Percentiles rank a stretch among this genome's conserved stretches.
phyloP scores from a whole-genome alignment of 2,888 invertebrate genomes.

The Leptopilina myrica region DNA sequence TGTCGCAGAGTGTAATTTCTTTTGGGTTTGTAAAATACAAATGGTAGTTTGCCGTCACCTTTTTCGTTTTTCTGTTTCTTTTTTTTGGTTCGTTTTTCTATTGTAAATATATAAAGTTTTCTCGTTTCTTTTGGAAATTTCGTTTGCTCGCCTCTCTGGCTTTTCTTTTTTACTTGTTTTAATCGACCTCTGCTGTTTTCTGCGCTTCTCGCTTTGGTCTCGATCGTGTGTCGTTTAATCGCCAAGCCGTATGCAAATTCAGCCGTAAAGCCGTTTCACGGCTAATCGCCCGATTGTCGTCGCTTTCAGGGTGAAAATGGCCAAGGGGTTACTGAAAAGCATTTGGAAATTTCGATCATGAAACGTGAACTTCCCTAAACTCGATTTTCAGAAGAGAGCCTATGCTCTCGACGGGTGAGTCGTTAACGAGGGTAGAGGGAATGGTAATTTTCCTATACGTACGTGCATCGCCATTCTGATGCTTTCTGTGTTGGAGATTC shows the following conservation, averaged over 20 bases:
- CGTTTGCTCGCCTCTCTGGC: no score
- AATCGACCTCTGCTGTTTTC: slow-evolving; percentile 47
- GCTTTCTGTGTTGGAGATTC: slow-evolving; percentile 10
- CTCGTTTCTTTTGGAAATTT: background rate
- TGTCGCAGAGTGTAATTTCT: background rate
- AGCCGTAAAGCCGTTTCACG: slow-evolving; percentile 57
- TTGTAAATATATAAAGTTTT: background rate
- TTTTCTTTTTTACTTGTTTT: background rate
- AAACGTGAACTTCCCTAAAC: slow-evolving; percentile 34
- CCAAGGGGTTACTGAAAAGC: slow-evolving; percentile 43
- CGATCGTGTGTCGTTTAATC: slow-evolving; percentile 52
- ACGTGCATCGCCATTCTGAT: slow-evolving; percentile 26
- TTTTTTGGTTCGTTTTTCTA: background rate
- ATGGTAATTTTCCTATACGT: slow-evolving; percentile 35
- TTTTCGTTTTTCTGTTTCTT: background rate
- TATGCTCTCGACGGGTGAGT: slow-evolving; percentile 25
- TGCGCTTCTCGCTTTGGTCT: slow-evolving; percentile 45
- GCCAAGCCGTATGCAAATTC: slow-evolving; percentile 55
- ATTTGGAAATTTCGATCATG: slow-evolving; percentile 38
- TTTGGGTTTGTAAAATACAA: slow-evolving; percentile 21
- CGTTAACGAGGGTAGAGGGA: slow-evolving; percentile 24
- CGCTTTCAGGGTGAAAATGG: slow-evolving; percentile 56
- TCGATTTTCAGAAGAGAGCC: slow-evolving; percentile 38
- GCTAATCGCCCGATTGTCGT: slow-evolving; percentile 58
- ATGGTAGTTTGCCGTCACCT: background rate